Evolutionary conservation across 2,797 vertebrate genomes (phyloP).

Genomic region (Muraenolepis orangiensis): DNA sequence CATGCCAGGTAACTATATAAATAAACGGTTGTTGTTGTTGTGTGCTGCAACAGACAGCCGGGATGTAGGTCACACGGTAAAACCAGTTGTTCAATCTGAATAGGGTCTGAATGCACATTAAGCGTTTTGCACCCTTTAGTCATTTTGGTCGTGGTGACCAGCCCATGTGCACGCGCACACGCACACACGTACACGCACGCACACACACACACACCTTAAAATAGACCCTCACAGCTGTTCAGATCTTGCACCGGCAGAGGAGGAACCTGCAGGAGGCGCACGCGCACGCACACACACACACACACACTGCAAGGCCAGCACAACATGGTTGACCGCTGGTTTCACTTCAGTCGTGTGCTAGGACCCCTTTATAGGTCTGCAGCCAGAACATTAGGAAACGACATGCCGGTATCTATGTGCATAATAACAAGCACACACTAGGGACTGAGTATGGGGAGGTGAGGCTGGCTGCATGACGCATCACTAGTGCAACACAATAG

Average conservation of each 20-base stretch:
- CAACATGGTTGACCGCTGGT: slow-evolving; percentile 18
- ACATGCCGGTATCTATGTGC: slow-evolving; percentile 11
- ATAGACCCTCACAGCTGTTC: slow-evolving; percentile 72
- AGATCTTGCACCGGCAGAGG: slow-evolving; percentile 52
- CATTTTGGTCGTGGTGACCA: slow-evolving; percentile 41
- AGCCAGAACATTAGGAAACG: no score
- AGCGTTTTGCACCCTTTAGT: slow-evolving; percentile 53
- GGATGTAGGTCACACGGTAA: background rate
- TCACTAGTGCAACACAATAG: slow-evolving; percentile 43
- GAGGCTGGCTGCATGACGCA: slow-evolving; percentile 60
- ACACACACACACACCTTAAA: slow-evolving; percentile 45
- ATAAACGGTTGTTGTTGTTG: background rate
- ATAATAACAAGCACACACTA: background rate
- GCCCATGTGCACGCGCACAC: slow-evolving; percentile 33
- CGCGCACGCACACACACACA: no score
- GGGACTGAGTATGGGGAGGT: slow-evolving; percentile 19
- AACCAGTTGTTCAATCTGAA: no score
- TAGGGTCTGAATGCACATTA: background rate
- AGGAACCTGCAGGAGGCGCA: slow-evolving; percentile 40
- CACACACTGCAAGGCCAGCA: slow-evolving; percentile 28
- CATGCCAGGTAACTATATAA: background rate
- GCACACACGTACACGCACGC: slow-evolving; percentile 13
- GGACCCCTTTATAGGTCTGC: background rate
- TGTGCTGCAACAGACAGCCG: background rate
- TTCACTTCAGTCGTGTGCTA: slow-evolving; percentile 22